These are phyloP conservation scores for Selenia dentaria DNA, from an alignment of 2,888 invertebrate species.

Conservation along the genomic window DNA sequence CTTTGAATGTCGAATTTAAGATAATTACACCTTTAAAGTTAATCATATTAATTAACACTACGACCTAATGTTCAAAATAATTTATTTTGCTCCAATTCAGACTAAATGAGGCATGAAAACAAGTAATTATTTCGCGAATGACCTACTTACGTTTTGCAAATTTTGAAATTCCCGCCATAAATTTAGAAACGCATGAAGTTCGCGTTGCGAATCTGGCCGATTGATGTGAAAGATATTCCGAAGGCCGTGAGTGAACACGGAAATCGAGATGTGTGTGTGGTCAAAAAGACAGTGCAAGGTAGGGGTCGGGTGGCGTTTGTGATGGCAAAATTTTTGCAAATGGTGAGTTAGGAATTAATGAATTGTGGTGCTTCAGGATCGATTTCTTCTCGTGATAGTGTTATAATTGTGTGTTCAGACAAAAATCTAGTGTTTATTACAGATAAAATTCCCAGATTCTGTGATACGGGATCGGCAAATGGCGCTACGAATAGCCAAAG, in stretches of 20 bases:
- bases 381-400: constrained; percentile 71
- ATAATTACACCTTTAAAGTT: constrained; percentile 10
- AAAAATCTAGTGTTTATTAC: constrained; percentile 73
- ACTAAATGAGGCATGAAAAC: background rate
- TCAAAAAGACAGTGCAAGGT: constrained; percentile 89
- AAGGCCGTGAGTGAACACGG: constrained; percentile 87
- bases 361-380: constrained; percentile 62
- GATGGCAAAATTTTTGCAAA: constrained; percentile 91
- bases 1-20: constrained; percentile 32
- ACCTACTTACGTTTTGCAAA: constrained; percentile 44
- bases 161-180: constrained; percentile 76
- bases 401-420: constrained; percentile 64
- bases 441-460: constrained; percentile 73
- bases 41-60: background rate
- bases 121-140: background rate
- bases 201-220: constrained; percentile 85
- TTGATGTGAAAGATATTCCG: constrained; percentile 87
- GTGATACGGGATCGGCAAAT: constrained; percentile 82
- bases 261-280: constrained; percentile 85
- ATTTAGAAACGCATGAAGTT: constrained; percentile 79
- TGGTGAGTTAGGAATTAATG: constrained; percentile 88
- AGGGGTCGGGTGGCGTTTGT: constrained; percentile 91
- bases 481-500: constrained; percentile 84
- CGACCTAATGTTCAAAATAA: background rate
- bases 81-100: background rate